phyloP scores from a whole-genome alignment of 2,113 vertebrate genomes.

The Aspiorhynchus laticeps region DNA sequence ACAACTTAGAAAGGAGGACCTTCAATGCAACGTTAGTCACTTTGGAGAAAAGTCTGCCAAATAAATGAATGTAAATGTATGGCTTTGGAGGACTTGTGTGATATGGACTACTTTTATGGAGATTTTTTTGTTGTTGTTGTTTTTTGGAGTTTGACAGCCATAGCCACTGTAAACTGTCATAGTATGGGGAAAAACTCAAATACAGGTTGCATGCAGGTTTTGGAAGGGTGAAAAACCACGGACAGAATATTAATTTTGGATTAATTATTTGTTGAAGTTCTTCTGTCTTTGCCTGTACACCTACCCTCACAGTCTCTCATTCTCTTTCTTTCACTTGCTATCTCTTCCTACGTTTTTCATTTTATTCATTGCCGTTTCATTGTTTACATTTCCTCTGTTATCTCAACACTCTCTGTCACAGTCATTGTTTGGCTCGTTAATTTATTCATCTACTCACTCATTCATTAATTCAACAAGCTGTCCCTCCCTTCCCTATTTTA shows the following conservation, averaged over 20 bases:
- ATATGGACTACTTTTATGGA: background rate
- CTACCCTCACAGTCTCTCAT: background rate
- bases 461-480: conserved; percentile 45
- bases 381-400: conserved; percentile 14
- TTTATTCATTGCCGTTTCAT: conserved; percentile 18
- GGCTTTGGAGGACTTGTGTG: background rate
- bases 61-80: background rate
- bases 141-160: background rate
- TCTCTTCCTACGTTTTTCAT: conserved; percentile 4
- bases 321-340: conserved; percentile 12
- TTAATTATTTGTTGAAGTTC: background rate
- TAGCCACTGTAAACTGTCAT: conserved; percentile 8
- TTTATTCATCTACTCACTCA: conserved; percentile 24
- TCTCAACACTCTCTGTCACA: background rate
- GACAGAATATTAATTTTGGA: background rate
- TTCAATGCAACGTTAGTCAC: background rate
- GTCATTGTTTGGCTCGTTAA: conserved; percentile 13
- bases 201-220: background rate
- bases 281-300: background rate
- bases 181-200: background rate
- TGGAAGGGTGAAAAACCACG: background rate
- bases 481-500: conserved; percentile 48
- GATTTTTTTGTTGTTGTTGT: conserved; percentile 12
- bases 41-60: background rate
- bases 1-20: background rate